phyloP scores from a whole-genome alignment of 2,113 vertebrate species.

The Microtus montanus region DNA sequence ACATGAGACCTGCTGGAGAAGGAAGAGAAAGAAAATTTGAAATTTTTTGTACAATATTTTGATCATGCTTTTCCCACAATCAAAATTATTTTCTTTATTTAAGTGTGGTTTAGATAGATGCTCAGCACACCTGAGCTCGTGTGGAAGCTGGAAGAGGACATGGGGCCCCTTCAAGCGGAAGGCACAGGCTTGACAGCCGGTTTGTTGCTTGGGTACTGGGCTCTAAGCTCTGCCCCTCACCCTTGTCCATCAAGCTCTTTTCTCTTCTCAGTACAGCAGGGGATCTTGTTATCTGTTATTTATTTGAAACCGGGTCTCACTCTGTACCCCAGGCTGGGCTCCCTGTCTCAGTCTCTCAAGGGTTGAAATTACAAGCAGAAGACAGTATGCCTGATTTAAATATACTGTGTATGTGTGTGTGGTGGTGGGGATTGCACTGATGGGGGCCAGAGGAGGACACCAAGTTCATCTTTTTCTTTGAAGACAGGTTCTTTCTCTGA shows the following conservation, averaged over 20 bases:
- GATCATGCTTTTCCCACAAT: background rate
- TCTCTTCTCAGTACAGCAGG: background rate
- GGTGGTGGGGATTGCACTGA: background rate
- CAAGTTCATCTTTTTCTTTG: background rate
- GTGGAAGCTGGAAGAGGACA: no score
- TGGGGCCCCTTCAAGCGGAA: background rate
- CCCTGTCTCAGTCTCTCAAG: background rate
- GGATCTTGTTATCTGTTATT: background rate
- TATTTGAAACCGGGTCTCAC: background rate
- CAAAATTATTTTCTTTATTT: background rate
- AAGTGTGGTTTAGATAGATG: background rate
- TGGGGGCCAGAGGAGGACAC: no score
- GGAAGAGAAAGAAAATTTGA: background rate
- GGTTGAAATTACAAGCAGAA: background rate
- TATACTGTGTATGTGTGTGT: background rate
- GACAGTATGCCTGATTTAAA: background rate
- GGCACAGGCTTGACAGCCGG: background rate
- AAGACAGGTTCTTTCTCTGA: background rate
- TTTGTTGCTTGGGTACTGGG: background rate
- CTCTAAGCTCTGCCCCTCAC: background rate
- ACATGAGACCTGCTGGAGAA: background rate
- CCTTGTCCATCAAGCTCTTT: background rate
- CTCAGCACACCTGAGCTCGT: rapidly evolving
- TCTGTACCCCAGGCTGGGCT: background rate
- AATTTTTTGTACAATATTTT: background rate